Evolutionary conservation across 2,797 vertebrate genomes (phyloP).

Genomic region (Siniperca obscura): DNA sequence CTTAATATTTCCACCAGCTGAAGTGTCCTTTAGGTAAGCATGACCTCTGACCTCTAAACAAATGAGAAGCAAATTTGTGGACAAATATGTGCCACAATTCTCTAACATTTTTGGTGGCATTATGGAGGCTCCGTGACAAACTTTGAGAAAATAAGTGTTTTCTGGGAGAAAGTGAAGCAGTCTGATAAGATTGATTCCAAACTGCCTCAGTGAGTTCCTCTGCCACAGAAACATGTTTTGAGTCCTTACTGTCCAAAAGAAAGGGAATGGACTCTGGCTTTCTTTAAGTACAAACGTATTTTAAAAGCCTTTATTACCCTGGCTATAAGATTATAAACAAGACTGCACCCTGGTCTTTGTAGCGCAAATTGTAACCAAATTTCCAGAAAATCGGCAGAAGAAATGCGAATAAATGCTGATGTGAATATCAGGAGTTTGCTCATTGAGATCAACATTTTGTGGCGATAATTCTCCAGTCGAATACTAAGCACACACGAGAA

Average conservation of each 20-base stretch:
- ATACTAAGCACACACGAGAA: neutral
- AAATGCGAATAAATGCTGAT: no score
- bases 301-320: neutral
- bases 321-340: neutral
- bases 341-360: neutral
- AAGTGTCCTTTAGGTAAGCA: neutral
- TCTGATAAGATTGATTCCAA: neutral
- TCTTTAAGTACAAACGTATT: neutral
- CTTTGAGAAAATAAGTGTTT: neutral
- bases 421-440: no score
- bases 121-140: neutral
- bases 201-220: neutral
- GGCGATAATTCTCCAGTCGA: neutral
- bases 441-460: no score
- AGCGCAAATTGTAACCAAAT: neutral
- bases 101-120: neutral
- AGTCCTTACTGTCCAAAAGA: no score
- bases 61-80: neutral
- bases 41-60: constrained; percentile 26
- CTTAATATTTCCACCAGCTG: constrained; percentile 32
- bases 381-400: neutral
- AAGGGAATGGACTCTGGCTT: neutral
- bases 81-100: neutral
- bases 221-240: neutral
- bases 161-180: neutral